Percentiles rank a stretch among this genome's conserved stretches.
phyloP scores from a whole-genome alignment of 92 coral and sea anemone genomes.

The Epizoanthus rinbou region DNA sequence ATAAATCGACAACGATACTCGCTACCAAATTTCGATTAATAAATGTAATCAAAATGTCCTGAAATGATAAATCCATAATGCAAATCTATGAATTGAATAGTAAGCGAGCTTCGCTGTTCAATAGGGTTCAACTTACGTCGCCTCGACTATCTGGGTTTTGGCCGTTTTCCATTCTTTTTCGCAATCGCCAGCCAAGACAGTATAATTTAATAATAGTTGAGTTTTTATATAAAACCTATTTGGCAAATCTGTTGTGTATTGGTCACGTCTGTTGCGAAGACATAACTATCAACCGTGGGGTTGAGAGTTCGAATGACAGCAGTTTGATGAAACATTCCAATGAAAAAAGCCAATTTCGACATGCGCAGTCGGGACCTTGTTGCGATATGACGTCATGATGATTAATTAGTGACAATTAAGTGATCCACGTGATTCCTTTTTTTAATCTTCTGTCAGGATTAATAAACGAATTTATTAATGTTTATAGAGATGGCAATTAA shows the following conservation, averaged over 20 bases:
- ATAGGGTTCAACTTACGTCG: slow-evolving; percentile 72
- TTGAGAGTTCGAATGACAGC: slow-evolving; percentile 89
- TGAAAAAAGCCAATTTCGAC: slow-evolving; percentile 79
- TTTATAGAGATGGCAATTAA: slow-evolving; percentile 73
- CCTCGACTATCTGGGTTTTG: slow-evolving; percentile 65
- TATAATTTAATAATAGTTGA: slow-evolving; percentile 61
- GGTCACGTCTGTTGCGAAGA: slow-evolving; percentile 58
- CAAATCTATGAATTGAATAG: slow-evolving; percentile 56
- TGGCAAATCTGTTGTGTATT: slow-evolving; percentile 62
- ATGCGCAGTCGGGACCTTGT: slow-evolving; percentile 64
- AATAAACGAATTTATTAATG: slow-evolving; percentile 76
- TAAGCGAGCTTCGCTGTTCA: slow-evolving; percentile 29
- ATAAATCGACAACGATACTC: slow-evolving; percentile 67
- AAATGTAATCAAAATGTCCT: slow-evolving; percentile 80
- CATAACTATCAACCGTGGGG: slow-evolving; percentile 81
- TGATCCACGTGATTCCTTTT: slow-evolving; percentile 71
- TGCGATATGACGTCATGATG: slow-evolving; percentile 49
- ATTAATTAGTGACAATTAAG: slow-evolving; percentile 79
- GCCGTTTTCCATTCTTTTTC: slow-evolving; percentile 70
- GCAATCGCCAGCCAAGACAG: slow-evolving; percentile 45
- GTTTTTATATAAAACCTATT: slow-evolving; percentile 65
- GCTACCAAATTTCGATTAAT: slow-evolving; percentile 88
- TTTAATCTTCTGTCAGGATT: slow-evolving; percentile 59
- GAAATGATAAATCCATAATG: slow-evolving; percentile 77
- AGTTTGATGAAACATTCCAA: slow-evolving; percentile 89